Percentiles rank a stretch among this genome's conserved stretches.
phyloP scores from a whole-genome alignment of 2,113 vertebrate genomes.

The Oreocharis arfaki region DNA sequence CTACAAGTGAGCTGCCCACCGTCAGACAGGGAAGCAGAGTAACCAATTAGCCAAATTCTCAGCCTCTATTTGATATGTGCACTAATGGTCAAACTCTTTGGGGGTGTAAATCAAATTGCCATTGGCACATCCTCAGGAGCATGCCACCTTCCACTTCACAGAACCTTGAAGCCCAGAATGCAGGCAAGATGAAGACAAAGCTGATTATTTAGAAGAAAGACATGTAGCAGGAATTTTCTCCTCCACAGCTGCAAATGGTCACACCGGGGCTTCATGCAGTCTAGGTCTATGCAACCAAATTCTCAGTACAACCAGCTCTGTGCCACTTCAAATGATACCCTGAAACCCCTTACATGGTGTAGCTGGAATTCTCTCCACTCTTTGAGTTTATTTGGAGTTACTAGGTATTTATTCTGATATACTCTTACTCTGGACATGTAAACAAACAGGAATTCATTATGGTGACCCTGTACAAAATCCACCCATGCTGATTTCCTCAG shows the following conservation, averaged over 20 bases:
- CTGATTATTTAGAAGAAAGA: background rate
- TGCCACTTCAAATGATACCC: background rate
- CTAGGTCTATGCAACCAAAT: background rate
- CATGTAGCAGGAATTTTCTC: background rate
- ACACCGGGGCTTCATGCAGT: background rate
- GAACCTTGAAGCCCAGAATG: background rate
- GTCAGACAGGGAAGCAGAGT: background rate
- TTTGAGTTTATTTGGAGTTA: background rate
- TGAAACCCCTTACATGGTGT: background rate
- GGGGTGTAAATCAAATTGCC: background rate
- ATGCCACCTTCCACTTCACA: background rate
- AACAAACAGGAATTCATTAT: background rate
- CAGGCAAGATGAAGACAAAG: background rate
- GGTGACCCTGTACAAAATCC: background rate
- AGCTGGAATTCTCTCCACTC: background rate
- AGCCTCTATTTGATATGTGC: background rate
- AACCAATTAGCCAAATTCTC: background rate
- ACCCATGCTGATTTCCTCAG: background rate
- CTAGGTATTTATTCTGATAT: background rate
- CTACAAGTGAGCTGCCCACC: background rate
- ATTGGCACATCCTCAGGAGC: background rate
- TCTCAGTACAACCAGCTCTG: background rate
- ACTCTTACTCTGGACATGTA: background rate
- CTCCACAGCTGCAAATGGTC: background rate
- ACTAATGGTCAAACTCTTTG: background rate